Conservation (phyloP, 2,797 vertebrate genomes). For the Myotis planiceps region DNA sequence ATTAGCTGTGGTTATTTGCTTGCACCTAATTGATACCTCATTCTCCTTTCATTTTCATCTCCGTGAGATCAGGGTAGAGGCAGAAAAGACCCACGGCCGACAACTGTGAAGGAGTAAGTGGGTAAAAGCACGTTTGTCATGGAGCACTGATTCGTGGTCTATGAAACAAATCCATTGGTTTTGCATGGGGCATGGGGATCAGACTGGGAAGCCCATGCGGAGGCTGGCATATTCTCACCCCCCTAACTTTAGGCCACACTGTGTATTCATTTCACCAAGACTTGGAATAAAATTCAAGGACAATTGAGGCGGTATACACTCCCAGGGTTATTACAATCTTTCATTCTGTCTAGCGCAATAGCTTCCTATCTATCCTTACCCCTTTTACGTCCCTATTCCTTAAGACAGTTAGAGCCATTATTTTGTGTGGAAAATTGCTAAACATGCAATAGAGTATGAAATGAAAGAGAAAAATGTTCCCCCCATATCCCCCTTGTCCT, state of each 20-base stretch:
- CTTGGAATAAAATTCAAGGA: background rate
- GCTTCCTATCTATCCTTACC: background rate
- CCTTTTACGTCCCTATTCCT: background rate
- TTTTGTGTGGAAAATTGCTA: background rate
- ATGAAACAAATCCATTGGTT: background rate
- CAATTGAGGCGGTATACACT: background rate
- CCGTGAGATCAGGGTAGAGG: background rate
- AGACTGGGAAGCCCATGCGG: background rate
- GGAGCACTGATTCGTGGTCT: background rate
- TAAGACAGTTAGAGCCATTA: background rate
- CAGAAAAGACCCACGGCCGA: background rate
- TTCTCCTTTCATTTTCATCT: background rate
- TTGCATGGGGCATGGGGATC: background rate
- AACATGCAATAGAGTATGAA: background rate
- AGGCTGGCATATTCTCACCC: background rate
- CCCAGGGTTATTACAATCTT: background rate
- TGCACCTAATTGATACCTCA: slow-evolving; percentile 51
- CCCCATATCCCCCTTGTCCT: too few relatives aligned
- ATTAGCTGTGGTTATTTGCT: slow-evolving; percentile 43
- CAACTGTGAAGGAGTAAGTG: background rate
- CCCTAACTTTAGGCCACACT: background rate
- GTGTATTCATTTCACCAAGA: background rate
- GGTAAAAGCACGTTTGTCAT: background rate
- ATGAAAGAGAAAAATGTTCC: background rate
- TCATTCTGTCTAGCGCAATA: background rate